Percentiles rank a stretch among this genome's conserved stretches.
Conservation (phyloP, 2,888 invertebrate species). For the Epistrophe grossulariae region DNA sequence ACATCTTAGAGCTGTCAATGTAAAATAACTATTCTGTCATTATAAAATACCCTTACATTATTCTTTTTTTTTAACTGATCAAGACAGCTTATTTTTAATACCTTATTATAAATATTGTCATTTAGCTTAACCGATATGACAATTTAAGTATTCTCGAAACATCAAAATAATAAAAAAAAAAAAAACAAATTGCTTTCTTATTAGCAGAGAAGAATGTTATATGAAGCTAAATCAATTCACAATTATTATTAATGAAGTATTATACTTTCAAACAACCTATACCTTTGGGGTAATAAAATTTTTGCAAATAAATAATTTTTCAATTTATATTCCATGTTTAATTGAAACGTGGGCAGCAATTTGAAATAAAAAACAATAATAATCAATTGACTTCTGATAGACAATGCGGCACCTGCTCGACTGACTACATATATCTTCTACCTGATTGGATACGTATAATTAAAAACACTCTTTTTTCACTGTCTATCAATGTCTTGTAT, state of each 20-base stretch:
- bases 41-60: neutral
- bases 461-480: constrained; percentile 52
- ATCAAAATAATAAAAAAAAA: constrained; percentile 34
- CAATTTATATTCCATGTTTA: constrained; percentile 66
- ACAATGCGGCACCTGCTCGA: constrained; percentile 64
- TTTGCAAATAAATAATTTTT: constrained; percentile 60
- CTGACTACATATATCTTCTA: neutral
- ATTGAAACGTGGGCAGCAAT: constrained; percentile 67
- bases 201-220: constrained; percentile 39
- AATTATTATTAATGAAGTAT: neutral
- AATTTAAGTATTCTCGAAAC: constrained; percentile 41
- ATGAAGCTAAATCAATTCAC: neutral
- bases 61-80: neutral
- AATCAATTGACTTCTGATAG: constrained; percentile 49
- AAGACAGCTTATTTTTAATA: neutral
- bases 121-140: constrained; percentile 15
- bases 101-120: constrained; percentile 8
- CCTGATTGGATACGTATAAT: constrained; percentile 28
- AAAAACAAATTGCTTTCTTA: constrained; percentile 34
- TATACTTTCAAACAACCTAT: neutral
- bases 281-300: constrained; percentile 40
- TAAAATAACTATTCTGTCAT: neutral
- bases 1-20: neutral
- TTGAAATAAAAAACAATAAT: constrained; percentile 36
- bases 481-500: constrained; percentile 57